Evolutionary conservation across 2,888 invertebrate species (phyloP).

Genomic region (Oeneis ivallda): DNA sequence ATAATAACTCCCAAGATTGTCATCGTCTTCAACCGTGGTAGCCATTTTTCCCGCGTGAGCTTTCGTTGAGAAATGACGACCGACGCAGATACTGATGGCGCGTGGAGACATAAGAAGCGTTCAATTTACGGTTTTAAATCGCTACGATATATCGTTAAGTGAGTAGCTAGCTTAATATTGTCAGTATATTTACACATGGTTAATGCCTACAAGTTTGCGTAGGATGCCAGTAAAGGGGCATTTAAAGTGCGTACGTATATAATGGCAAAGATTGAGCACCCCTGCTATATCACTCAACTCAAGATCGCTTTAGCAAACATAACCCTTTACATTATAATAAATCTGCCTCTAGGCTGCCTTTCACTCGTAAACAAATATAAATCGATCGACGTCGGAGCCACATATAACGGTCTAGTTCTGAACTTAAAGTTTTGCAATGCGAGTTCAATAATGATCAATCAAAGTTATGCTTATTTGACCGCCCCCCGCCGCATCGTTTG

Average conservation of each 20-base stretch:
- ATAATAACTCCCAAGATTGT: too few species aligned
- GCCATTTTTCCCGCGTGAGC: too few species aligned
- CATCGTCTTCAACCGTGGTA: too few species aligned
- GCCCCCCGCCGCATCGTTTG: too few species aligned
- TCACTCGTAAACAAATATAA: background rate
- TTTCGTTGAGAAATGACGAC: too few species aligned
- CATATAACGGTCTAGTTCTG: too few species aligned
- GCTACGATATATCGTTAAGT: too few species aligned
- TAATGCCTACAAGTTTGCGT: slow-evolving; percentile 37
- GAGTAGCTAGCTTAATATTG: background rate
- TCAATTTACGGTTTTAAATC: too few species aligned
- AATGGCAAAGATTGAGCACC: slow-evolving; percentile 41
- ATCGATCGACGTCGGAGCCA: background rate
- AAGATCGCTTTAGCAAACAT: slow-evolving; percentile 22
- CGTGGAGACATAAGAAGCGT: too few species aligned
- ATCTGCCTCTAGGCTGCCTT: slow-evolving; percentile 25
- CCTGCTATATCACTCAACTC: slow-evolving; percentile 33
- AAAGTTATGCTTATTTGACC: too few species aligned
- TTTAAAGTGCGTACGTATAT: slow-evolving; percentile 42
- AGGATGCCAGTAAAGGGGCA: slow-evolving; percentile 40
- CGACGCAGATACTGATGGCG: too few species aligned
- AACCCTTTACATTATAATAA: slow-evolving; percentile 30
- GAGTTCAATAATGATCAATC: background rate
- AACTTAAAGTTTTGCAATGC: too few species aligned
- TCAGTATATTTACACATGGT: slow-evolving; percentile 13